Evolutionary conservation across 2,888 invertebrate species (phyloP).

Genomic region (Sinohyriopsis cumingii): DNA sequence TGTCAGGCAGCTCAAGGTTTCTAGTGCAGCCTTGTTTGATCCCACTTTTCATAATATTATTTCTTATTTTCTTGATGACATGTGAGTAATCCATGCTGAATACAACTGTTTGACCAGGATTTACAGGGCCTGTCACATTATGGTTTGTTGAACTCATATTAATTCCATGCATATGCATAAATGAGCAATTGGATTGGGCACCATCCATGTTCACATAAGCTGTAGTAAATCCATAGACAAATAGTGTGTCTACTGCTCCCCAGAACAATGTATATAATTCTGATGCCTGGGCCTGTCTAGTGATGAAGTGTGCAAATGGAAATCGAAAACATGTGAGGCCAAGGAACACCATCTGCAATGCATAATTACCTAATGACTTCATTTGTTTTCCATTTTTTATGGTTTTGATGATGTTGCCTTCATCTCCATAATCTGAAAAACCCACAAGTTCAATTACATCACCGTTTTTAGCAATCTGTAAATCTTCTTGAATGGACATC

Average conservation of each 20-base stretch:
- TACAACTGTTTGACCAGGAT: conserved; percentile 9
- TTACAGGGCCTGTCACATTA: conserved; percentile 2
- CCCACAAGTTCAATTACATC: conserved; percentile 22
- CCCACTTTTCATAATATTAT: conserved; percentile 21
- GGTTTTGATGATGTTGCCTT: conserved; percentile 7
- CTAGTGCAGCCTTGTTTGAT: conserved; percentile 6
- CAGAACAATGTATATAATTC: conserved; percentile 23
- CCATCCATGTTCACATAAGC: conserved; percentile 27
- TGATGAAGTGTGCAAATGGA: conserved; percentile 24
- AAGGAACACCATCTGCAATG: conserved; percentile 25
- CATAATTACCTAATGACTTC: conserved; percentile 22
- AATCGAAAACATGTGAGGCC: conserved; percentile 30
- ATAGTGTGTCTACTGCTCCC: conserved; percentile 9
- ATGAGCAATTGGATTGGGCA: conserved; percentile 20
- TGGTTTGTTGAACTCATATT: not conserved
- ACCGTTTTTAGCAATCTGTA: conserved; percentile 24
- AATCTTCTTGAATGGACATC: conserved; percentile 29
- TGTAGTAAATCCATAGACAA: too few species aligned
- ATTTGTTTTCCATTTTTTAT: conserved; percentile 5
- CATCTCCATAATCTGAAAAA: conserved; percentile 19
- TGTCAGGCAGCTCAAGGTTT: conserved; percentile 10
- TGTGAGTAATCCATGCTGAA: conserved; percentile 19
- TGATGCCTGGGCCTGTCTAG: conserved; percentile 14
- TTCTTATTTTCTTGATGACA: conserved; percentile 22
- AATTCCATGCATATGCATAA: conserved; percentile 19